Conservation (phyloP, 2,113 vertebrate species). For the Ptilorrhoa leucosticta region DNA sequence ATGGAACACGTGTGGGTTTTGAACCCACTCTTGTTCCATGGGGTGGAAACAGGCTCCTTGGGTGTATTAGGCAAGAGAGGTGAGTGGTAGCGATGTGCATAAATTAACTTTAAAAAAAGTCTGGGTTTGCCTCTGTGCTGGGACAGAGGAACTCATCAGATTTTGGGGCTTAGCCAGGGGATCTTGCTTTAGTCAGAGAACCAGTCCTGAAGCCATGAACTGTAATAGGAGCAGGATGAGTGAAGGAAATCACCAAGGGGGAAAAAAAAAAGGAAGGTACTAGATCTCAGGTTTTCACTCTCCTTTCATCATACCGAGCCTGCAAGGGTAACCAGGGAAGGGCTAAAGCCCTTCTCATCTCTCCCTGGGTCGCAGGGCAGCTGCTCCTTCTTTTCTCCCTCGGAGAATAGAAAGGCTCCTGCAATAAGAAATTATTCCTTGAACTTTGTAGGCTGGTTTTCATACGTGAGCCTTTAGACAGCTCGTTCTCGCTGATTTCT, state of each 20-base stretch:
- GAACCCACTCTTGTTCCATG: not conserved
- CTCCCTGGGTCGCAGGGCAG: not conserved
- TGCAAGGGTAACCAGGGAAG: not conserved
- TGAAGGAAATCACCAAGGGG: not conserved
- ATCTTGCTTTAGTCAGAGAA: not conserved
- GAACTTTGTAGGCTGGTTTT: not conserved
- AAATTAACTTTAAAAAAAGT: constrained; percentile 30
- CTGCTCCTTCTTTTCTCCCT: not conserved
- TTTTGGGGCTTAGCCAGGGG: not conserved
- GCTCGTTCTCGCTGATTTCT: not conserved
- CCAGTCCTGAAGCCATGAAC: not conserved
- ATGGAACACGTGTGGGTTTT: rapidly evolving
- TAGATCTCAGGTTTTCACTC: constrained; percentile 16
- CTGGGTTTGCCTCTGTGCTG: not conserved
- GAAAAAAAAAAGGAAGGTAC: not conserved
- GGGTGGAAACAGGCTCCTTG: not conserved
- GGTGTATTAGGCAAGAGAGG: not conserved
- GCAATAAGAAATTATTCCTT: not conserved
- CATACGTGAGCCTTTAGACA: not conserved
- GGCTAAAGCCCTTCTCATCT: not conserved
- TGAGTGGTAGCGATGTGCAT: not conserved
- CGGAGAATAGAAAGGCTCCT: not conserved
- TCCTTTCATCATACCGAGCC: not conserved
- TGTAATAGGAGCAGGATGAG: constrained; percentile 17
- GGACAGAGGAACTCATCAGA: not conserved